Evolutionary conservation across 2,113 vertebrate genomes (phyloP), one percentile per base, ranked within the genome.

Genomic region (Hylia prasina): DNA sequence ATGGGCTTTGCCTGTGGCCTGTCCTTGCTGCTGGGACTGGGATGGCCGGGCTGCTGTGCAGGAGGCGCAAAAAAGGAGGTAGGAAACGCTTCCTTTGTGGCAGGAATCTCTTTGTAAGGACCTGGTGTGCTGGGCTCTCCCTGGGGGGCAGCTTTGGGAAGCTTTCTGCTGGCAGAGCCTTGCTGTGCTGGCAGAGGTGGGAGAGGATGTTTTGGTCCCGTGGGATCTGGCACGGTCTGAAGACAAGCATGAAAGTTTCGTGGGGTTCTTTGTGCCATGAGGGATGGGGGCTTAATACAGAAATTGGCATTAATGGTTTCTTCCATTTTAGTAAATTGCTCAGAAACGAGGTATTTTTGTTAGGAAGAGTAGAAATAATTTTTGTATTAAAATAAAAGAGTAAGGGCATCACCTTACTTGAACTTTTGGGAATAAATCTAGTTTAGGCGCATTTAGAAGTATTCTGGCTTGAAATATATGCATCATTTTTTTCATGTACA

Each of bases 31-130:
- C 53, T 15, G 73, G 44, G 44, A 71, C 70, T 0, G 33, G 95
- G 86, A 99, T 99, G 99, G 98, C 99, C 3, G 98, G 98, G 3
- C 98, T 99, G 18, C 97, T 99, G 63, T 99, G 99, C 76, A 98
- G 98, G 89, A 99, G 98, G 92, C 98, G 94, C 96, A 99, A 97
- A 94, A 98, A 98, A 90, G 98, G 98, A 98, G 98, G 98, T 98
- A 98, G 64, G 91, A 71, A 76, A 70, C 2, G 0, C 19, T 25
- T 10, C 1, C 1, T 53, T 28, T 15, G 15, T 9, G 27, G 71
- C 39, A 54, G 81, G n/a, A 48, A 24, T 35, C 30, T 31, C n/a
- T 53, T 45, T 42, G 1, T 7, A 2, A 61, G 68, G 60, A 30
- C 5, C 4, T 82, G 51, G 15, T 10, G 30, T 63, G 28, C 0